Conservation (phyloP, 1,140 invertebrate genomes). For the Brachionus angularis region DNA sequence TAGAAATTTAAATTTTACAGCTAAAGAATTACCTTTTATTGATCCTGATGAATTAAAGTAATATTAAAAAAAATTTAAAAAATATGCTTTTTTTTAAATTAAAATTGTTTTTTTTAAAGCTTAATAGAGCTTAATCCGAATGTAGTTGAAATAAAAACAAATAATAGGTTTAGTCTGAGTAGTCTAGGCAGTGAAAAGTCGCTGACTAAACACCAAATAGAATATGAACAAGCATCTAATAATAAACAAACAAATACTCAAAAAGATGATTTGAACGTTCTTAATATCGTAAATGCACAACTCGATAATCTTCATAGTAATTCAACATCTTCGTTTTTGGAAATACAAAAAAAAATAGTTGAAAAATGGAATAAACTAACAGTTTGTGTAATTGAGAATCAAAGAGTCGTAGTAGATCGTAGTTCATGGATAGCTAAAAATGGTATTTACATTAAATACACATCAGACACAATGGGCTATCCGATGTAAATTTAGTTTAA, state of each 20-base stretch:
- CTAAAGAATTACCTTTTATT: conserved; percentile 3
- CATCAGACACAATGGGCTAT: conserved; percentile 14
- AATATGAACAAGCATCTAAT: neutral
- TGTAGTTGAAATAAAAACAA: conserved; percentile 24
- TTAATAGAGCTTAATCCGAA: neutral
- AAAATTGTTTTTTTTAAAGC: neutral
- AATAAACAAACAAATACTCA: neutral
- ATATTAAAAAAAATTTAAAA: neutral
- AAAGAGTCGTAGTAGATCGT: conserved; percentile 8
- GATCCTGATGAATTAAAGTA: conserved; percentile 23
- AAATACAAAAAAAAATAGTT: conserved; percentile 12
- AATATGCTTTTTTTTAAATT: neutral
- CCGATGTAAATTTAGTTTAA: conserved; percentile 11
- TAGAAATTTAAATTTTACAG: neutral
- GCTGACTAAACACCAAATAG: neutral
- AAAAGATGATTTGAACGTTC: conserved; percentile 6
- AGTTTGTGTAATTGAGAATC: conserved; percentile 9
- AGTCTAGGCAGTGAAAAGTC: conserved; percentile 3
- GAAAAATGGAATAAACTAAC: conserved; percentile 37
- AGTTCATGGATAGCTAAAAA: neutral
- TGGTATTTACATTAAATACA: conserved; percentile 18
- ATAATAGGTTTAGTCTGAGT: neutral
- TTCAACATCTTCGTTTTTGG: conserved; percentile 28
- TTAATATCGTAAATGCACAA: conserved; percentile 11
- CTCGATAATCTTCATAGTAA: conserved; percentile 1